Evolutionary conservation across 2,888 invertebrate genomes (phyloP), one percentile per base, ranked within the genome.

Genomic region (Aproaerema taeniolella): DNA sequence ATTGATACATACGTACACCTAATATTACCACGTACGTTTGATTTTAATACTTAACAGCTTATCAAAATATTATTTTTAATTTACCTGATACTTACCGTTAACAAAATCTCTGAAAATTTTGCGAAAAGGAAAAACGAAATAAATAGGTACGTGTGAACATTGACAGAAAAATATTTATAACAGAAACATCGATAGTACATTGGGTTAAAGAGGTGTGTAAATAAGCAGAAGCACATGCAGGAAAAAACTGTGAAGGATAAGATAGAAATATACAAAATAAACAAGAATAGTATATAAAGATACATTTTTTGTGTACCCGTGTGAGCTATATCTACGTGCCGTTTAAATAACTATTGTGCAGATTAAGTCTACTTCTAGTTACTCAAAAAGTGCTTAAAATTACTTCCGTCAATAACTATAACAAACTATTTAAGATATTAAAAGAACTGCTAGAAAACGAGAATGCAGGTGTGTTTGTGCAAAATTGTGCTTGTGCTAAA

Each of bases 181-280:
- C 5, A 26, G 26, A 26, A n/a, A 37, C 20, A 37, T 30, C 3
- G 37, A 36, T 13, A 12, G 4, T 16, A 25, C 6, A 40, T 30
- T 29, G 20, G 30, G 10, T 16, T 16, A 13, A 11, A 38, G 25
- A 37, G 29, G 26, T 28, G 13, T 30, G 43, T 66, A 62, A 68
- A 47, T 44, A 68, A 68, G 71, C 69, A 53, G 12, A 54, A 69
- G 78, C 77, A 39, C 26, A 78, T 76, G 80, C 79, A 47, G 64
- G 70, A 72, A 76, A 55, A 57, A 29, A 13, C 20, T 37, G 9
- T 29, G 14, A 16, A 37, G n/a, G n/a, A n/a, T n/a, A n/a, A n/a
- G n/a, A n/a, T n/a, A n/a, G n/a, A 10, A 53, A 55, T 36, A 52
- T 39, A 55, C 53, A 53, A 41, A 49, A 61, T 9, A n/a, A n/a